These are phyloP conservation scores for Hipparchia semele DNA, from an alignment of 2,888 invertebrate genomes.

Conservation along the genomic window DNA sequence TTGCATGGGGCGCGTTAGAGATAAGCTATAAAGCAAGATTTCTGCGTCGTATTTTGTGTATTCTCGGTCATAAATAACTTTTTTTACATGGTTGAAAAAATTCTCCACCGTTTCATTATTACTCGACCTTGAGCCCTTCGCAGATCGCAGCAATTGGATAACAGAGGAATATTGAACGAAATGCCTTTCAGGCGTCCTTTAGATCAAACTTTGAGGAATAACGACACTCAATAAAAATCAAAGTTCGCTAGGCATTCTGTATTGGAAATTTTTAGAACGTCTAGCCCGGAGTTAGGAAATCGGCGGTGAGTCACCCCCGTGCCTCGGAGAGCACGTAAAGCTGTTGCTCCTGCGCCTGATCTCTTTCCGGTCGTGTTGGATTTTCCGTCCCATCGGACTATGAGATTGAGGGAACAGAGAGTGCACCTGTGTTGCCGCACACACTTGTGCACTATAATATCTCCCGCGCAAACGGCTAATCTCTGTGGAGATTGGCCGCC, in stretches of 20 bases:
- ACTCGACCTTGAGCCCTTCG: constrained; percentile 49
- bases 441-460: no score
- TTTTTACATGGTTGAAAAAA: constrained; percentile 22
- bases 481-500: no score
- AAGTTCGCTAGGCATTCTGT: constrained; percentile 65
- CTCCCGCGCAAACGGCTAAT: no score
- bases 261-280: constrained; percentile 65
- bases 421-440: no score
- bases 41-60: constrained; percentile 3
- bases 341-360: no score
- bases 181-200: constrained; percentile 57
- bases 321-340: no score
- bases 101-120: constrained; percentile 45
- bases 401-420: no score
- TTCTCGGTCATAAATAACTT: constrained; percentile 6
- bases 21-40: background rate
- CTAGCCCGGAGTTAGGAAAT: background rate
- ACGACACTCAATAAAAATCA: constrained; percentile 62
- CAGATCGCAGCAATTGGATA: constrained; percentile 65
- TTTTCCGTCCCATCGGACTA: no score
- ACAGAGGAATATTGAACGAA: constrained; percentile 60
- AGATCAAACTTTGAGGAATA: constrained; percentile 54
- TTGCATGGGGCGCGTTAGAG: no score
- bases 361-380: no score
- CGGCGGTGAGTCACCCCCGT: no score